Conservation (phyloP, 1,140 invertebrate species). For the Subanguina moxae region DNA sequence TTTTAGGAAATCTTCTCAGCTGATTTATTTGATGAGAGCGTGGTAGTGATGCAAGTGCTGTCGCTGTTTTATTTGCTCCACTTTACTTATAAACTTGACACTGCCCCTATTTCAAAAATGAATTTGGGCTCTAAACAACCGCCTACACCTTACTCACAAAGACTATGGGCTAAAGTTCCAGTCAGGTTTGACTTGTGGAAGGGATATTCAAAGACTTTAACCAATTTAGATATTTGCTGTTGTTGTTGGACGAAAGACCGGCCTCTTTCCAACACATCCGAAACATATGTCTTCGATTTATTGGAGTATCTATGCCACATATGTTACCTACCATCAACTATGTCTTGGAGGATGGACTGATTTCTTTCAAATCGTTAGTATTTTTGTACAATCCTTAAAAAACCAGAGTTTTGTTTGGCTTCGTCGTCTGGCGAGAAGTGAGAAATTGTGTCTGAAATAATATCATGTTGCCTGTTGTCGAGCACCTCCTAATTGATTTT, state of each 20-base stretch:
- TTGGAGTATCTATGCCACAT: conserved; percentile 34
- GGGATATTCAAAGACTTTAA: not conserved
- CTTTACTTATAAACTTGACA: conserved; percentile 38
- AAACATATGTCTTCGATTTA: conserved; percentile 24
- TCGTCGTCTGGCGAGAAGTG: too few relatives aligned
- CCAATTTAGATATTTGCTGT: conserved; percentile 20
- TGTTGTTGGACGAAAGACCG: conserved; percentile 25
- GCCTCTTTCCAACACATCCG: conserved; percentile 34
- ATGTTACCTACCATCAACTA: conserved; percentile 18
- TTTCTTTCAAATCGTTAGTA: not conserved
- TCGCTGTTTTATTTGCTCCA: conserved; percentile 36
- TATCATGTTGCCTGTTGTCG: too few relatives aligned
- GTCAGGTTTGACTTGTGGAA: conserved; percentile 17
- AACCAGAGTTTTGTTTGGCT: too few relatives aligned
- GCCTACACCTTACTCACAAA: conserved; percentile 31
- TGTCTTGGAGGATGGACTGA: conserved; percentile 17
- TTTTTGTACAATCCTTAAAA: not conserved
- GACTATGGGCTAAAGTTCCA: conserved; percentile 39
- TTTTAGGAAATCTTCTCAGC: conserved; percentile 37
- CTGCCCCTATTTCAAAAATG: not conserved
- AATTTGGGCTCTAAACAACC: not conserved
- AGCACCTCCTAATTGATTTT: too few relatives aligned
- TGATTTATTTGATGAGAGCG: conserved; percentile 37
- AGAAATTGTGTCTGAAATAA: too few relatives aligned
- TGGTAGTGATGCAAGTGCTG: conserved; percentile 29